These are phyloP conservation scores for Euschistus heros DNA, from an alignment of 1,140 invertebrate genomes.

Conservation along the genomic window DNA sequence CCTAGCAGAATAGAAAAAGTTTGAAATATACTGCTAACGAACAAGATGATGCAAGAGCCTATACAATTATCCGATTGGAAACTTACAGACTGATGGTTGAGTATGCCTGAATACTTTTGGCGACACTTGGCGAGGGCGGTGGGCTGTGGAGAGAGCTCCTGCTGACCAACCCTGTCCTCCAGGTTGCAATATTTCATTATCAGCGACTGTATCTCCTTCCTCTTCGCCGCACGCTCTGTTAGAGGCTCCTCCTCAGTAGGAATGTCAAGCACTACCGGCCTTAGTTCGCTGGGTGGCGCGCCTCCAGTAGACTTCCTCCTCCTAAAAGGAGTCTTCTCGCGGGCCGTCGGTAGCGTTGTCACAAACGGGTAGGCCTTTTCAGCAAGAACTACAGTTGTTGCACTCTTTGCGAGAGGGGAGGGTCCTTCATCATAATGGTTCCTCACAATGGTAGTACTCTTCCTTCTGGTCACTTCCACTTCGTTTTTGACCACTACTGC, in stretches of 20 bases:
- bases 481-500: background rate
- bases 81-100: slow-evolving; percentile 24
- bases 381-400: slow-evolving; percentile 50
- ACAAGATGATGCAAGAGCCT: too few relatives aligned
- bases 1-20: too few relatives aligned
- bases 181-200: slow-evolving; percentile 64
- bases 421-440: slow-evolving; percentile 10
- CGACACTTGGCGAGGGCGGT: slow-evolving; percentile 31
- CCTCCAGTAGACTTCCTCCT: slow-evolving; percentile 22
- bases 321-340: slow-evolving; percentile 47
- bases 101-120: slow-evolving; percentile 31
- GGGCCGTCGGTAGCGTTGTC: slow-evolving; percentile 31
- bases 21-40: too few relatives aligned
- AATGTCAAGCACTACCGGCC: slow-evolving; percentile 23
- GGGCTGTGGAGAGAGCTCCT: slow-evolving; percentile 7
- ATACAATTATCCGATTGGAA: background rate
- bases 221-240: slow-evolving; percentile 56
- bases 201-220: slow-evolving; percentile 68
- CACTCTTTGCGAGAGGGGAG: slow-evolving; percentile 40
- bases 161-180: slow-evolving; percentile 39
- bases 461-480: background rate
- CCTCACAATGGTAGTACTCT: background rate
- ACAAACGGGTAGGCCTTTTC: slow-evolving; percentile 58
- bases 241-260: slow-evolving; percentile 31
- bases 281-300: slow-evolving; percentile 12